phyloP scores from a whole-genome alignment of 2,113 vertebrate species.

The Nyctibius bracteatus region DNA sequence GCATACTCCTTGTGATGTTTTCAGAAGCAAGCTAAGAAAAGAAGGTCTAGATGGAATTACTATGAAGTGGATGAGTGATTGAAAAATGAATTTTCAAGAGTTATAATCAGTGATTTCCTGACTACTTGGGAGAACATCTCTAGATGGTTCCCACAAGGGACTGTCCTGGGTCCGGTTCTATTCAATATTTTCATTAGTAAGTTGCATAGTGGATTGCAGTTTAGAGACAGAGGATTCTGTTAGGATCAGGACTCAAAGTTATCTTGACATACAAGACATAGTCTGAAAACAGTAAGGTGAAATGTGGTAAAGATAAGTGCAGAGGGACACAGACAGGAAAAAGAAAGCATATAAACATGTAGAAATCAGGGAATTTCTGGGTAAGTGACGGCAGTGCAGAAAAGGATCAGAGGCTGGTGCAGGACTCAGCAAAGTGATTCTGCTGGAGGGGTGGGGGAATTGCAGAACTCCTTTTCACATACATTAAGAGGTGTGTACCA shows the following conservation, averaged over 20 bases:
- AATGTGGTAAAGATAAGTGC: neutral
- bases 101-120: neutral
- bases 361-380: neutral
- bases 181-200: constrained; percentile 1
- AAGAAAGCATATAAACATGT: neutral
- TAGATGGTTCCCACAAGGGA: neutral
- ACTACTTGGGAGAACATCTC: neutral
- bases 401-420: neutral
- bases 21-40: constrained; percentile 12
- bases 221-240: neutral
- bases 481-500: neutral
- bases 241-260: neutral
- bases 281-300: neutral
- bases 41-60: neutral
- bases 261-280: neutral
- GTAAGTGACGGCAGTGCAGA: neutral
- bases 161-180: neutral
- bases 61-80: neutral
- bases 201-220: neutral
- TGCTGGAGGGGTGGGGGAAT: neutral
- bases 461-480: neutral
- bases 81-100: neutral
- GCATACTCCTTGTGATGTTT: neutral
- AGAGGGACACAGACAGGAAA: neutral
- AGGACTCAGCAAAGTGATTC: neutral